Base-by-base conservation (phyloP, 2,797 vertebrate genomes). In the Zenarchopterus dispar region DNA sequence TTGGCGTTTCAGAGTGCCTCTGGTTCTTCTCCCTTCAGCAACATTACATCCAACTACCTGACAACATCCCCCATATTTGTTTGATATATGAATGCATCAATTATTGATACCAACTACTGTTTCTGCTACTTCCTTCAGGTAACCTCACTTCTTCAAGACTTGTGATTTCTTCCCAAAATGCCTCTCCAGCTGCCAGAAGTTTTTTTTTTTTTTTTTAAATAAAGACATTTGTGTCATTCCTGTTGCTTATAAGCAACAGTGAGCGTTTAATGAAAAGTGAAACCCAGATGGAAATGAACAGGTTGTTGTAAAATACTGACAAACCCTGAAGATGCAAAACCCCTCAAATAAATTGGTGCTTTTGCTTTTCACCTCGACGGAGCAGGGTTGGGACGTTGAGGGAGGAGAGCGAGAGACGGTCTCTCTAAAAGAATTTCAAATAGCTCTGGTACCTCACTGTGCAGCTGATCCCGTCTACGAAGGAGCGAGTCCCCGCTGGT, bases 21-120 rank as follows among this genome's bases (percentile, higher is more conserved):
- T 43, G 70, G 74, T 76, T 77, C 46, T 72, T 82, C 79, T 73
- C 28, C 64, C 33, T 36, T 83, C 77, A 70, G 70, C 23, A 44
- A 39, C 78, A 53, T 82, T 63, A 73, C 33, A 70, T 86, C 73
- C 54, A 78, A 81, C 58, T 8, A 72, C 66, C 72, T 67, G 75
- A 81, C 68, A 70, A 77, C 69, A 50, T 55, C 1, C 7, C 65
- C 56, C 61, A 41, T 82, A 78, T 86, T 88, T 84, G 85, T 86
- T 80, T 77, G 78, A 53, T 78, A 81, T 76, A 82, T 83, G 80
- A 87, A 77, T 3, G 2, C 69, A 82, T 87, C 74, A 84, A 90
- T 90, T 85, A 90, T 89, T 87, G 82, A 89, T 82, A 46, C 47
- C 8, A 23, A 11, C 74, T 45, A 67, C 78, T 72, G 52, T 73